Percentiles rank a stretch among this genome's conserved stretches.
Conservation (phyloP, 2,797 vertebrate genomes). For the Esox lucius region DNA sequence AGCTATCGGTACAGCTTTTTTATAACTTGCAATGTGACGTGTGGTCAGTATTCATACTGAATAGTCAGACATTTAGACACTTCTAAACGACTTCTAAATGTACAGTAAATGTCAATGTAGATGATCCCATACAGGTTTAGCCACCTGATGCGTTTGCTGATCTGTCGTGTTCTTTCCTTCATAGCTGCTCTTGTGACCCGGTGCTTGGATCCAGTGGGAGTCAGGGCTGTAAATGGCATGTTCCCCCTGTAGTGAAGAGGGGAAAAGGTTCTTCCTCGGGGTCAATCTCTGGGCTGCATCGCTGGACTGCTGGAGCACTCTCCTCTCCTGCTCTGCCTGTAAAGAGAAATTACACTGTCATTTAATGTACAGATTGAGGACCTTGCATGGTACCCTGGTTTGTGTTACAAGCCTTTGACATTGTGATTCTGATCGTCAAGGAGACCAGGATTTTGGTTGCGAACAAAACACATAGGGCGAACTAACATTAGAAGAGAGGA, state of each 20-base stretch:
- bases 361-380: neutral
- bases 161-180: slow-evolving; percentile 40
- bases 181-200: slow-evolving; percentile 8
- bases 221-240: slow-evolving; percentile 53
- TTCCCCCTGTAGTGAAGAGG: slow-evolving; percentile 52
- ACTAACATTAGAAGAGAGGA: no score
- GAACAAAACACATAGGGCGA: no score
- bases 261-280: slow-evolving; percentile 53
- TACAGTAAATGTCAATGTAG: neutral
- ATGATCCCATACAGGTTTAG: neutral
- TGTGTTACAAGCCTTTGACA: neutral
- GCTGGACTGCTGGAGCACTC: slow-evolving; percentile 43
- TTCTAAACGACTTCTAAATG: slow-evolving; percentile 2
- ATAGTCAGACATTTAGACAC: slow-evolving; percentile 5
- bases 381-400: neutral
- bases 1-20: neutral
- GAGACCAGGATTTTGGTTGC: no score
- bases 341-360: neutral
- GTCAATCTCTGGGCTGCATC: slow-evolving; percentile 33
- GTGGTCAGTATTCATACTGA: neutral
- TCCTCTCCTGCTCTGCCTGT: slow-evolving; percentile 70
- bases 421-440: neutral
- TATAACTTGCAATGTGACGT: neutral
- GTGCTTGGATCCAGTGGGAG: neutral
- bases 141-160: slow-evolving; percentile 68